Conservation (phyloP, 2,113 vertebrate genomes). For the Cephalopterus ornatus region DNA sequence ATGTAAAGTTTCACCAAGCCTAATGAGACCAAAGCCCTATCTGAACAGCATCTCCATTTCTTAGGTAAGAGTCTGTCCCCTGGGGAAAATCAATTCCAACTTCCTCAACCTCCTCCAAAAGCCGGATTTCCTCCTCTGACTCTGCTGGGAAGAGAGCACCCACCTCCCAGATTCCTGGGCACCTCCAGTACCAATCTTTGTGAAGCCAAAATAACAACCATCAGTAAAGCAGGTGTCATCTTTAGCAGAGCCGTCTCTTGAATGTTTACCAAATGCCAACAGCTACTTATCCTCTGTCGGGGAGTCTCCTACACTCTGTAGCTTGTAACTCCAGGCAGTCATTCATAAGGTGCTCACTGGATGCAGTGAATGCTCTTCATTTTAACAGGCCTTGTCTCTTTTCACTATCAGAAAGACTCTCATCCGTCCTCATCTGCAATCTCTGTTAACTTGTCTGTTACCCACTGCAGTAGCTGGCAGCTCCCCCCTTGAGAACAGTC, state of each 20-base stretch:
- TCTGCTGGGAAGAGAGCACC: not conserved
- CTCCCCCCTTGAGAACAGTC: not conserved
- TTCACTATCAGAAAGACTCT: not conserved
- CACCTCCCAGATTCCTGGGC: not conserved
- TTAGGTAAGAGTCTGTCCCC: not conserved
- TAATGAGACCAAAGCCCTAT: not conserved
- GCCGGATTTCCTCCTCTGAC: not conserved
- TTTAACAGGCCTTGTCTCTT: not conserved
- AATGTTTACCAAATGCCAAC: not conserved
- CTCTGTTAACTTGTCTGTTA: not conserved
- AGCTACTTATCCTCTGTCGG: fast-evolving
- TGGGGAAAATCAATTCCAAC: not conserved
- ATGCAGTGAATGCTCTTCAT: not conserved
- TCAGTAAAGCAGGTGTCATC: not conserved
- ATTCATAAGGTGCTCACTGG: not conserved
- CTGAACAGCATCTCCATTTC: not conserved
- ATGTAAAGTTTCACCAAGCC: not conserved
- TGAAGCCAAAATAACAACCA: not conserved
- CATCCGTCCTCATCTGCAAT: not conserved
- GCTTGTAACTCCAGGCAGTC: not conserved
- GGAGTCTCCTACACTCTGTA: not conserved
- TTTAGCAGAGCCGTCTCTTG: not conserved
- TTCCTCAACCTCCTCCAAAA: not conserved
- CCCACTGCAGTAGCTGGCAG: not conserved
- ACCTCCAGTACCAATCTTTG: not conserved